Conservation (phyloP, 1,140 invertebrate species). For the Scaptomyza graminum region DNA sequence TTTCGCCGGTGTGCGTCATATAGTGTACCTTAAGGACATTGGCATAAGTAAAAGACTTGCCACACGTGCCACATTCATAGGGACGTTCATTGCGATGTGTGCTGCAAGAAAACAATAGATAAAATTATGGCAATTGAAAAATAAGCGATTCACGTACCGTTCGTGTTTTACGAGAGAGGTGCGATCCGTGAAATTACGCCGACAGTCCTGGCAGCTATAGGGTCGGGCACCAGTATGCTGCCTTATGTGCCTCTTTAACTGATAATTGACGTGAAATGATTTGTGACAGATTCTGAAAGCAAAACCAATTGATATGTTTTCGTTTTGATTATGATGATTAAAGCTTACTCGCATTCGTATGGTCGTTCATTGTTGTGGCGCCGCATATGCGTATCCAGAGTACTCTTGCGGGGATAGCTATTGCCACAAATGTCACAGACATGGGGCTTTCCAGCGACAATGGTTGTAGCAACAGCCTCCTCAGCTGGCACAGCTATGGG, state of each 20-base stretch:
- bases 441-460: slow-evolving; percentile 43
- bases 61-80: slow-evolving; percentile 88
- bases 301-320: too few species aligned
- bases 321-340: too few species aligned
- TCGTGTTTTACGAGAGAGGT: slow-evolving; percentile 86
- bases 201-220: slow-evolving; percentile 89
- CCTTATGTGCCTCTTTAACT: slow-evolving; percentile 79
- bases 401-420: slow-evolving; percentile 71
- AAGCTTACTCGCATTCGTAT: slow-evolving; percentile 77
- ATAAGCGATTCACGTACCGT: slow-evolving; percentile 72
- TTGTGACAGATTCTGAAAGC: slow-evolving; percentile 68
- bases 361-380: slow-evolving; percentile 75
- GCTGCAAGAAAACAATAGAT: slow-evolving; percentile 31
- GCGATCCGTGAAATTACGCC: slow-evolving; percentile 87
- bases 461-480: background rate
- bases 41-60: slow-evolving; percentile 89
- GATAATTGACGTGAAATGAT: slow-evolving; percentile 78
- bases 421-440: slow-evolving; percentile 79
- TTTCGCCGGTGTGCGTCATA: slow-evolving; percentile 80
- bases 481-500: slow-evolving; percentile 14
- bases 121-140: background rate
- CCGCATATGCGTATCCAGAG: slow-evolving; percentile 76
- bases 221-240: slow-evolving; percentile 84
- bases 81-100: slow-evolving; percentile 91
- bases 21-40: slow-evolving; percentile 87